Evolutionary conservation across 2,888 invertebrate genomes (phyloP).

Genomic region (Rotaria sp.): DNA sequence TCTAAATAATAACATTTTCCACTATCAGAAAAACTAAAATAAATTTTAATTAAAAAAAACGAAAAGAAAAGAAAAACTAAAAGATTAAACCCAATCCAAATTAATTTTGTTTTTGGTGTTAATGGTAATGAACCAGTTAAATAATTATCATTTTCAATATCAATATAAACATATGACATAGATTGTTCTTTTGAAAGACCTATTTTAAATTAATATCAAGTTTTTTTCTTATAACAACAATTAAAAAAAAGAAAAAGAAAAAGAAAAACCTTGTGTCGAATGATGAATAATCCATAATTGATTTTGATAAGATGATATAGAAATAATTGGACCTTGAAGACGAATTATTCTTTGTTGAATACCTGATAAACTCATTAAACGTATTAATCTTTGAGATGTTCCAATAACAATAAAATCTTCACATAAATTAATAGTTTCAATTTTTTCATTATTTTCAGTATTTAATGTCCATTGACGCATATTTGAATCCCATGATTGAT

Average conservation of each 20-base stretch:
- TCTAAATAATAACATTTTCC: too few species aligned
- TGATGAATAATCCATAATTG: not conserved
- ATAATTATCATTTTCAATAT: not conserved
- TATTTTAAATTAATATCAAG: not conserved
- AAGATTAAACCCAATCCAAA: not conserved
- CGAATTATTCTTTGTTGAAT: not conserved
- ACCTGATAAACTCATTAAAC: not conserved
- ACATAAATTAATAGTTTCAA: not conserved
- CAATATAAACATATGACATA: not conserved
- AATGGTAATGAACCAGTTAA: not conserved
- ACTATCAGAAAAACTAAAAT: not conserved
- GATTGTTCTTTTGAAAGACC: not conserved
- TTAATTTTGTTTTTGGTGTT: not conserved
- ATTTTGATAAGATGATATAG: not conserved
- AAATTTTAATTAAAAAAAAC: not conserved
- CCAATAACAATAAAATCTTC: not conserved
- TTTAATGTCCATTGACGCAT: not conserved
- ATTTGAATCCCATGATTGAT: slow-evolving; percentile 24
- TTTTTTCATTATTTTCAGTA: not conserved
- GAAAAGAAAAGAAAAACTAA: not conserved
- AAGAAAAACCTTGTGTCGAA: not conserved
- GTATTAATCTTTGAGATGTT: not conserved
- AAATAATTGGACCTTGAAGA: slow-evolving; percentile 4
- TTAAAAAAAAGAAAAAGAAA: not conserved
- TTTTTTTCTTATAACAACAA: not conserved